Base-by-base conservation (phyloP, 2,797 vertebrate species). In the Hapalemur alaotrensis region DNA sequence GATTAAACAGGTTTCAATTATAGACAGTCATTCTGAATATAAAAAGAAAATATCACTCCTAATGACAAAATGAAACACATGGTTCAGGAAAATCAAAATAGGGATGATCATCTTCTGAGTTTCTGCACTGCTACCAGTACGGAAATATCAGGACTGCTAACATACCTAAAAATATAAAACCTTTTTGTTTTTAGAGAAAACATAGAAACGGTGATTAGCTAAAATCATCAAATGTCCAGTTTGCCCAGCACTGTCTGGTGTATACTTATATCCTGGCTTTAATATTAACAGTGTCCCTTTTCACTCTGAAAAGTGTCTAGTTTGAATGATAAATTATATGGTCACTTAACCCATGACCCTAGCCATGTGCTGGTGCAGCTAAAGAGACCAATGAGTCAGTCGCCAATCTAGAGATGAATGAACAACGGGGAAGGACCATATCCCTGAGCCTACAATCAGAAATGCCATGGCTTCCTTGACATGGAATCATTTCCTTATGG, bases 51-150 rank as follows among this genome's bases (percentile, higher is more conserved):
- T 43, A 69, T 75, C 76, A 63, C 22, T 73, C 38, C 41, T 72
- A 67, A 65, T 75, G 76, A 87, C 63, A 87, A 92, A 95, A 76
- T 46, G 79, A 97, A 97, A 65, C n/a, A 65, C 48, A 35, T 23
- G 23, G 63, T 50, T 89, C 69, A 87, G 25, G 70, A 94, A 96
- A 84, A 81, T 72, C 59, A 63, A 89, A 91, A 89, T 12, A 57
- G 11, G 52, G 32, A 72, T 48, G 28, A 54, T 0, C 59, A 25
- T 28, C 38, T 54, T 59, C 35, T 82, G 84, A 89, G 82, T 86
- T 61, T 75, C 50, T 18, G 2, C 30, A 15, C 50, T 63, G 10
- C 52, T 69, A 14, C 9, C 52, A 69, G 5, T 32, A 95, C 5
- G 85, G 14, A 73, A 67, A 28, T 32, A 73, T 50, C 50, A 85